Evolutionary conservation across 2,888 invertebrate species (phyloP), one percentile per base, ranked within the genome.

Genomic region (Hyalella azteca): DNA sequence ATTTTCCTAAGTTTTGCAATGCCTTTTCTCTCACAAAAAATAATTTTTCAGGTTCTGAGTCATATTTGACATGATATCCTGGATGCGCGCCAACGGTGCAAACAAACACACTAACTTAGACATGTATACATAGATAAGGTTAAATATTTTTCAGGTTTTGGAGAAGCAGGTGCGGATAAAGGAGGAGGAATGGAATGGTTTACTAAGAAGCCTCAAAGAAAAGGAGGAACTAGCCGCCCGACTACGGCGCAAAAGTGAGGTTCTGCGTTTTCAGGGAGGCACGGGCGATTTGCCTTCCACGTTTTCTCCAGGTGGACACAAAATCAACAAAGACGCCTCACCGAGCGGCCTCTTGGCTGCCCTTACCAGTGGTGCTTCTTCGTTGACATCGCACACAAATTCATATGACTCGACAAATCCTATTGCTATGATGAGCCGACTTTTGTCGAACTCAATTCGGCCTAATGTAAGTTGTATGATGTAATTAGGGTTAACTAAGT

Each of bases 171-270:
- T 83, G 5, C 78, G 79, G 45, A 81, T 82, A 77, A 85, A 85
- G 45, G 85, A 85, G 66, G 82, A 83, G 54, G 85, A 85, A 59
- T 85, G 85, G 85, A 83, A 85, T 60, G 59, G 78, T 4, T 73
- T 85, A 15, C 78, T 85, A 1, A 79, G 83, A 36, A 41, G 81
- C 7, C 83, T 79, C 45, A 85, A 85, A 36, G 75, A 79, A 19
- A 85, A 85, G 54, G 83, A 85, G 48, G 85, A 85, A 29, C 54
- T 82, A 26, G 79, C 78, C 36, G 49, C 78, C 26, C 79, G 81
- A 15, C 66, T 84, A 3, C 79, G 78, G n/a, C 59, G 84, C 5
- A 80, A 78, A 66, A 36, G 36, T 19, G 36, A 36, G n/a, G 36
- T 66, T 19, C 66, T 66, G 22, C 66, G 66, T 36, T 66, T 36